A percentile compares a stretch with the other conserved stretches of the same genome.
Conservation (phyloP, 2,113 vertebrate species). For the Pteronura brasiliensis region DNA sequence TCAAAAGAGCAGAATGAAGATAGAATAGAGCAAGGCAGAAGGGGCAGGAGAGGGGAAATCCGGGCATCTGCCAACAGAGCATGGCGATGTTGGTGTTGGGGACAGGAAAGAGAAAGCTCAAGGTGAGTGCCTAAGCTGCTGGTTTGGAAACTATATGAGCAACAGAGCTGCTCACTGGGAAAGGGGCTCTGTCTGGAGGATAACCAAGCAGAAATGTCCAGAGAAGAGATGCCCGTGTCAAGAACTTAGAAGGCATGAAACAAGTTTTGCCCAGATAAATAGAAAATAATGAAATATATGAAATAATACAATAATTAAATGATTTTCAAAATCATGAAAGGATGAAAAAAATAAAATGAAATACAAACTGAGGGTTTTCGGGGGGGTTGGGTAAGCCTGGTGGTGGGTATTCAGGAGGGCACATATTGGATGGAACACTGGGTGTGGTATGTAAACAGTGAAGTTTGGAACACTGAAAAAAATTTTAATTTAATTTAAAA, state of each 20-base stretch:
- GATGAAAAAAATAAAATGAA: neutral
- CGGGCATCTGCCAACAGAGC: neutral
- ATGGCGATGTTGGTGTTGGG: fast-evolving
- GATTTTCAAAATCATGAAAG: neutral
- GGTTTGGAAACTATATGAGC: neutral
- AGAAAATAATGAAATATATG: neutral
- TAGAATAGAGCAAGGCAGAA: neutral
- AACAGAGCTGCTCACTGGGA: fast-evolving
- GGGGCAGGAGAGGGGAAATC: neutral
- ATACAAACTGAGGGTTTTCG: no score
- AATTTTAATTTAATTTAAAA: no score
- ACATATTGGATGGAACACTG: no score
- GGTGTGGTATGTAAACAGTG: neutral
- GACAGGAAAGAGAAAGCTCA: neutral
- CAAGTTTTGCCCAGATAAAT: neutral
- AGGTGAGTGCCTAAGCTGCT: no score
- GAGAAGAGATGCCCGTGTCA: neutral
- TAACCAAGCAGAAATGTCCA: neutral
- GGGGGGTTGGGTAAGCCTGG: no score
- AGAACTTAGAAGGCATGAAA: neutral
- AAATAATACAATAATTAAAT: neutral
- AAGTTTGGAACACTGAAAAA: no score
- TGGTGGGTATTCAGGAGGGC: no score
- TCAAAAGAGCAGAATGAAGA: neutral
- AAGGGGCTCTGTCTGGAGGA: neutral